Base-by-base conservation (phyloP, 2,888 invertebrate genomes). In the Netelia virgata region DNA sequence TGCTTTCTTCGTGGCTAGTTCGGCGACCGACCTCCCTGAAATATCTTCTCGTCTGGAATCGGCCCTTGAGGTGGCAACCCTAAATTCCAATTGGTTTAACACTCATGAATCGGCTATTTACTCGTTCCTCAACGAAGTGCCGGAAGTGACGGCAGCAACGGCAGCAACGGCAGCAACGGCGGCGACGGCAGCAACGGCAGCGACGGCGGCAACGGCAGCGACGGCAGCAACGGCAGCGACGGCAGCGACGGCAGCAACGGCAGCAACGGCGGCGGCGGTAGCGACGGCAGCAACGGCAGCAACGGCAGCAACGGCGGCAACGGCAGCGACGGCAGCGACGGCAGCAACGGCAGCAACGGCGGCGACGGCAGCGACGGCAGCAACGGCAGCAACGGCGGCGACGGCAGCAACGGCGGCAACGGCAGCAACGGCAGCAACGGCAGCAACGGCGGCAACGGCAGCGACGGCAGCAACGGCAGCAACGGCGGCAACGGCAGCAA, bases 61-160 rank as follows among this genome's bases (percentile, higher is more conserved):
- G 3, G 82, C 88, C 3, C 0, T 87, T 0, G 5, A 9, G 0
- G 61, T 9, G 0, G 90, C 90, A 0, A 76, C 81, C 3, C 64
- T 18, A 3, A 89, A 90, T 64, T 59, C 55, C 11, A 55, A 84
- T 28, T 87, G 86, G 87, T 84, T 73, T 28, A 9, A 68, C 6
- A 14, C 9, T 11, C 80, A 82, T 66, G 20, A 47, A 3, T 1
- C 16, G 41, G 1, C 10, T 9, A 88, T 88, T 63, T 18, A 86
- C 9, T 9, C 11, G 2, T 88, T 87, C 86, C 53, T 89, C 2
- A 43, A 36, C 11, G 57, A 66, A 69, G 23, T 47, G 11, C 20
- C 10, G 47, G 47, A 43, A 5, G 0, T 6, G 20, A 50, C 77
- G 41, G 41, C 64, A 16, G 1, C 63, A 10, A 14, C 8, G 55